A percentile compares a stretch with the other conserved stretches of the same genome.
Conservation (phyloP, 2,113 vertebrate species). For the Erinaceus europaeus region DNA sequence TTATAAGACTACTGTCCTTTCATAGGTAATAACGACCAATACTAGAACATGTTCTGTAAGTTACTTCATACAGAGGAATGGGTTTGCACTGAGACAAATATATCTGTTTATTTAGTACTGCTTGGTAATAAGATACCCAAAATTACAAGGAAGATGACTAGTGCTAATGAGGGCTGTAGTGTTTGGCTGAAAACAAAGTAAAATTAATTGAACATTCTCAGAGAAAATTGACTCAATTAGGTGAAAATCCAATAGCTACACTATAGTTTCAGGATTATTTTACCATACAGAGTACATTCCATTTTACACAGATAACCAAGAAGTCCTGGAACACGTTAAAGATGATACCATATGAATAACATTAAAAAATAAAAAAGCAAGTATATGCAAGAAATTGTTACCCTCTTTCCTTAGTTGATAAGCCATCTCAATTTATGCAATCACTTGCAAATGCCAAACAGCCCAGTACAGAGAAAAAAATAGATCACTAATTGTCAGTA, state of each 20-base stretch:
- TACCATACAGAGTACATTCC: neutral
- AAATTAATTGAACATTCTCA: slow-evolving; percentile 20
- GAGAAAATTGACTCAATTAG: neutral
- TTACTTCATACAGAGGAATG: neutral
- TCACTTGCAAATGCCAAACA: slow-evolving; percentile 38
- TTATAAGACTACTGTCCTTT: neutral
- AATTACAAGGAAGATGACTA: slow-evolving; percentile 1
- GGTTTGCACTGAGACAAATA: neutral
- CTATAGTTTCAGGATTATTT: neutral
- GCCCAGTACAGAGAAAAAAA: neutral
- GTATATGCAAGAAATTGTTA: neutral
- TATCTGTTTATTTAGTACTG: neutral
- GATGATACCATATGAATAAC: neutral
- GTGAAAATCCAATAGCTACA: slow-evolving; percentile 10
- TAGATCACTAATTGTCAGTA: slow-evolving; percentile 38
- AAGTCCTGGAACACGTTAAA: neutral
- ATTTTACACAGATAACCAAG: neutral
- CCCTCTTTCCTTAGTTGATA: slow-evolving; percentile 1
- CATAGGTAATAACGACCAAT: neutral
- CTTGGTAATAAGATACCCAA: neutral
- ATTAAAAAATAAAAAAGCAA: neutral
- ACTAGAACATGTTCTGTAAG: neutral
- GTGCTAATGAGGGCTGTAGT: neutral
- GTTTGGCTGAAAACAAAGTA: neutral
- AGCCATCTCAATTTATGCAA: slow-evolving; percentile 6